A percentile compares a stretch with the other conserved stretches of the same genome.
These are phyloP conservation scores for Leucophora obtusa DNA, from an alignment of 2,888 invertebrate genomes.

Conservation along the genomic window DNA sequence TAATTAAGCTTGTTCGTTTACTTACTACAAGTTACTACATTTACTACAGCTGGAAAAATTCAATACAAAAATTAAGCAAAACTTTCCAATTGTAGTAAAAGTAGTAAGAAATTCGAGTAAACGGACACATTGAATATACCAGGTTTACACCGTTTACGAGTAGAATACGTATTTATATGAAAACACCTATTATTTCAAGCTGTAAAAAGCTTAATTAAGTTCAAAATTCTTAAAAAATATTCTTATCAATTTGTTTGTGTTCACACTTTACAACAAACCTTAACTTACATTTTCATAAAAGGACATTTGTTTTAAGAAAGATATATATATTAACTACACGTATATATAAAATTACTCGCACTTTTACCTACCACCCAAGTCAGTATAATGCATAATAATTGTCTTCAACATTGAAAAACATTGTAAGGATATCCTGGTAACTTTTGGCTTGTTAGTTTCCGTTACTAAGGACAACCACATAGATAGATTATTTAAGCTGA, in stretches of 20 bases:
- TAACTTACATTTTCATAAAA: not conserved
- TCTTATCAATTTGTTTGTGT: constrained; percentile 71
- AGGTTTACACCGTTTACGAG: too few relatives aligned
- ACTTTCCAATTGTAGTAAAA: too few relatives aligned
- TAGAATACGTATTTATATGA: too few relatives aligned
- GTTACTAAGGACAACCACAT: constrained; percentile 47
- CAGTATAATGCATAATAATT: not conserved
- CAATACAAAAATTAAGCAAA: too few relatives aligned
- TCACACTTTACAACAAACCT: too few relatives aligned
- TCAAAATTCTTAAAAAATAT: constrained; percentile 69
- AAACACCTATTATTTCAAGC: too few relatives aligned
- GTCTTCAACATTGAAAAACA: constrained; percentile 18
- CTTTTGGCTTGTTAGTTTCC: constrained; percentile 57
- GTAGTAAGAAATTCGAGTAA: too few relatives aligned
- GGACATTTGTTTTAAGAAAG: constrained; percentile 8
- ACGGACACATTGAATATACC: too few relatives aligned
- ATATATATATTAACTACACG: not conserved
- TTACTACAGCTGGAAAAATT: too few relatives aligned
- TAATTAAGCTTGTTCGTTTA: too few relatives aligned
- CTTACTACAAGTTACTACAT: too few relatives aligned
- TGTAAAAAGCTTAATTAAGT: constrained; percentile 74
- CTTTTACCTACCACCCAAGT: not conserved
- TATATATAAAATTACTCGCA: not conserved
- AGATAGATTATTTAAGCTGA: constrained; percentile 51
- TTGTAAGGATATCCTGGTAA: constrained; percentile 61